phyloP scores from a whole-genome alignment of 2,797 vertebrate species.

The Enoplosus armatus region DNA sequence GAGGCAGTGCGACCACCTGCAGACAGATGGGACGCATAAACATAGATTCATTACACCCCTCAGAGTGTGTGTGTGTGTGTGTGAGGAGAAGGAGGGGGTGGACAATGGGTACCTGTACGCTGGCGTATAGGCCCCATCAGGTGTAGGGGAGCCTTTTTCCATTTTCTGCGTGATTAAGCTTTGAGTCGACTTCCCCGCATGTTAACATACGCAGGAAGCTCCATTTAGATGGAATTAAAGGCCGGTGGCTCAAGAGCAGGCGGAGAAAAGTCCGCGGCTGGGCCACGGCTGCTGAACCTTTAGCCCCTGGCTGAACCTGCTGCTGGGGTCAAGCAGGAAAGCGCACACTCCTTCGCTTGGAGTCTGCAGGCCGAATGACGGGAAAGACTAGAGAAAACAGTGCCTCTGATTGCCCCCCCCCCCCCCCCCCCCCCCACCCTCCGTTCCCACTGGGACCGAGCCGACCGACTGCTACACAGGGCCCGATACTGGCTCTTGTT shows the following conservation, averaged over 20 bases:
- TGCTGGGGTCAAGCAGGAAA: slow-evolving; percentile 73
- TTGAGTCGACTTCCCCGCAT: slow-evolving; percentile 76
- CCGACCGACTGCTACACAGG: slow-evolving; percentile 7
- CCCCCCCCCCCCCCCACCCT: too few relatives aligned
- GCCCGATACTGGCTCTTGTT: slow-evolving; percentile 6
- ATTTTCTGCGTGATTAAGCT: slow-evolving; percentile 86
- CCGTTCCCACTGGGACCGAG: slow-evolving; percentile 31
- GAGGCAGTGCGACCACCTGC: slow-evolving; percentile 76
- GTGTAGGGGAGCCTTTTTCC: slow-evolving; percentile 75
- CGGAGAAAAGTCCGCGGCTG: slow-evolving; percentile 56
- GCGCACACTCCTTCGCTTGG: slow-evolving; percentile 61
- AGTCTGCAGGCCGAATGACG: slow-evolving; percentile 46
- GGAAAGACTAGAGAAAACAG: slow-evolving; percentile 62
- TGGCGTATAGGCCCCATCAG: slow-evolving; percentile 51
- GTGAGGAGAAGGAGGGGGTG: slow-evolving; percentile 14
- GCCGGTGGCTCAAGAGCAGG: slow-evolving; percentile 47
- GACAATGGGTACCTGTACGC: slow-evolving; percentile 56
- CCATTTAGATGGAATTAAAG: slow-evolving; percentile 67
- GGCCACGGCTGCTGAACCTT: slow-evolving; percentile 61
- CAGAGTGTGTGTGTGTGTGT: slow-evolving; percentile 26
- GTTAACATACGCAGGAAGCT: slow-evolving; percentile 78
- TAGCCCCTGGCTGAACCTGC: slow-evolving; percentile 76
- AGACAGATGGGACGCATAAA: slow-evolving; percentile 80
- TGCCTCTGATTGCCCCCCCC: slow-evolving; percentile 47
- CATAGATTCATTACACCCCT: slow-evolving; percentile 67